Evolutionary conservation across 1,140 invertebrate genomes (phyloP), one percentile per base, ranked within the genome.

Genomic region (Calycopis cecrops): DNA sequence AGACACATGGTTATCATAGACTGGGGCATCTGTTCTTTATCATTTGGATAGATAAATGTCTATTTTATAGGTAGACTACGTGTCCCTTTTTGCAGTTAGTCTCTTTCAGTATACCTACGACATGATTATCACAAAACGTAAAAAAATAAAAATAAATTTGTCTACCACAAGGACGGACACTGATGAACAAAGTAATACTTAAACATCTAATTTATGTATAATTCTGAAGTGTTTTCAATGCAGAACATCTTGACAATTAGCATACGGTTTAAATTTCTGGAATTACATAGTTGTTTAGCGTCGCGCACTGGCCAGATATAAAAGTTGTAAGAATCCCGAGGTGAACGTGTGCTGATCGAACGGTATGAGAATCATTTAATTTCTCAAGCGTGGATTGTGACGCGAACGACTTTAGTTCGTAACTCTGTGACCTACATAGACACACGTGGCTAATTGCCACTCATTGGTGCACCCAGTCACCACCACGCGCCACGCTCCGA

Each of bases 381-480:
- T 62, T 65, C 63, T 59, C 50, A 68, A 62, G 21, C 59, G 53
- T 33, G 21, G 35, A 55, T 42, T 55, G 65, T 67, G 59, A 67
- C 65, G 53, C 21, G 21, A 28, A 28, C 59, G 34, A 55, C 52
- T 69, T 65, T 61, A 67, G 49, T 52, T 48, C 54, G 54, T 69
- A 77, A 67, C 65, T 59, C 42, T 67, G 59, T 76, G 75, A 70
- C 77, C 77, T 62, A 82, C 60, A 68, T 76, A 59, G 11, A 49
- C 57, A 63, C 76, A 69, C 71, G 71, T 71, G 66, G 55, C 56
- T 76, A 79, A 81, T 81, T 81, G 76, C 62, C 56, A 35, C 67
- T 71, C 59, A 76, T 76, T 76, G 72, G 75, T 60, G 40, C 55
- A 60, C 44, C 35, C 35, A 50, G 33, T 50, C 33, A 33, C 48